Percentiles rank a stretch among this genome's conserved stretches.
Evolutionary conservation across 2,797 vertebrate species (phyloP).

Genomic region (Mormyrops attenuatus): DNA sequence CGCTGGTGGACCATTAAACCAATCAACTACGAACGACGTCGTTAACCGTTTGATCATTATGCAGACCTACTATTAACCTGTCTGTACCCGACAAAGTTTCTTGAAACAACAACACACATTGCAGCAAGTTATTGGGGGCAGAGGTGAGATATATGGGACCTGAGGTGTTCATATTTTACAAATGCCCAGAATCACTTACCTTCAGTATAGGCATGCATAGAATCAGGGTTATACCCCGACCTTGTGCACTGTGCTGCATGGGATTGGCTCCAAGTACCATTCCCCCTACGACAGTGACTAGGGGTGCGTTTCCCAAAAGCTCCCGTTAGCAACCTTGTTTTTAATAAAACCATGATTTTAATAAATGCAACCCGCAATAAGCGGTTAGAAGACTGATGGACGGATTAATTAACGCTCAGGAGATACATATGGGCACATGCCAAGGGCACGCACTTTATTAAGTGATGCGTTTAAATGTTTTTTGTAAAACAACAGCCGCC

Average conservation of each 20-base stretch:
- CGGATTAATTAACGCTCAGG: neutral
- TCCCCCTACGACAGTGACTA: neutral
- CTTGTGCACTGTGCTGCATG: neutral
- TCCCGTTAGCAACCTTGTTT: neutral
- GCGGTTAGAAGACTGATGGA: neutral
- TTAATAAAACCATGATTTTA: neutral
- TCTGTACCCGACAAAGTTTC: neutral
- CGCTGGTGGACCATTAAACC: conserved; percentile 18
- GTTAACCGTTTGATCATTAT: neutral
- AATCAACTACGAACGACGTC: neutral
- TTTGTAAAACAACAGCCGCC: neutral
- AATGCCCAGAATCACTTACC: neutral
- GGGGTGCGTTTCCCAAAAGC: neutral
- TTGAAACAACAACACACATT: neutral
- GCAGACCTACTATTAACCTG: neutral
- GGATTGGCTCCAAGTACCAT: neutral
- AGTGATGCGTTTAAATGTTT: neutral
- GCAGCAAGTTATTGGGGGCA: neutral
- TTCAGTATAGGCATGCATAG: neutral
- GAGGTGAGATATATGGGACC: neutral
- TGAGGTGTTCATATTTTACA: neutral
- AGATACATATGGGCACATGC: neutral
- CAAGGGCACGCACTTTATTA: neutral
- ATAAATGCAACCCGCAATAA: neutral
- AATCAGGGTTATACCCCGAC: neutral